These are phyloP conservation scores for Bergia puertoricense DNA, from an alignment of 92 coral and sea anemone species.

Conservation along the genomic window DNA sequence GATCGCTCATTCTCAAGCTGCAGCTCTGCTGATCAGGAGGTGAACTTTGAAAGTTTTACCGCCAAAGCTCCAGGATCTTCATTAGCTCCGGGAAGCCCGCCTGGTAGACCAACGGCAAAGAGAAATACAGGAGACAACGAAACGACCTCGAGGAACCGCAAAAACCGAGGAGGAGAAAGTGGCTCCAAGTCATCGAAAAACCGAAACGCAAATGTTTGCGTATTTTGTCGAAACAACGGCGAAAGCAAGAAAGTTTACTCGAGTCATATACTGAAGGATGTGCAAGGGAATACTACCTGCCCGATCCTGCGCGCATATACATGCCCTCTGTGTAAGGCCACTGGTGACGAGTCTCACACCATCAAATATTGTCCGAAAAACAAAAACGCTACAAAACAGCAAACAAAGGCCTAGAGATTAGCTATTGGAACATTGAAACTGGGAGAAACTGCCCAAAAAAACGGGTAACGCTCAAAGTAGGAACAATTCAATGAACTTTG, in stretches of 20 bases:
- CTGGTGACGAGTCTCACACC: constrained; percentile 96
- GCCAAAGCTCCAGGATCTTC: constrained; percentile 86
- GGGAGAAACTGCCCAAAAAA: constrained; percentile 1
- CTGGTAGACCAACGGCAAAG: constrained; percentile 57
- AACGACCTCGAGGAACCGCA: constrained; percentile 77
- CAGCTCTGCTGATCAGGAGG: constrained; percentile 86
- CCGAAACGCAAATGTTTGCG: constrained; percentile 98
- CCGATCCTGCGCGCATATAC: constrained; percentile 98
- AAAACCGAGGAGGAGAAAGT: constrained; percentile 76
- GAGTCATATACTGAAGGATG: constrained; percentile 93
- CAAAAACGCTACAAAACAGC: constrained; percentile 80
- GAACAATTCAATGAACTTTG: not conserved
- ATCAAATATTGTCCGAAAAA: constrained; percentile 99
- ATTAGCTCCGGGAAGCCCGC: constrained; percentile 80
- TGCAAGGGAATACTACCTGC: constrained; percentile 94
- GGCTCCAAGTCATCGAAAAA: constrained; percentile 55
- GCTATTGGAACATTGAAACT: not conserved
- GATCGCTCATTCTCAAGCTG: constrained; percentile 95
- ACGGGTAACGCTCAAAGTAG: not conserved
- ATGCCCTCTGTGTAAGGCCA: constrained; percentile 96
- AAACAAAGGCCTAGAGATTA: constrained; percentile 11
- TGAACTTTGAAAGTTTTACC: constrained; percentile 68
- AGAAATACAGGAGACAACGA: constrained; percentile 64
- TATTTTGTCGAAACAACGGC: constrained; percentile 98
- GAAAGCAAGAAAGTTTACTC: constrained; percentile 98